Conservation (phyloP, 1,140 invertebrate species). For the Steinernema feltiae region DNA sequence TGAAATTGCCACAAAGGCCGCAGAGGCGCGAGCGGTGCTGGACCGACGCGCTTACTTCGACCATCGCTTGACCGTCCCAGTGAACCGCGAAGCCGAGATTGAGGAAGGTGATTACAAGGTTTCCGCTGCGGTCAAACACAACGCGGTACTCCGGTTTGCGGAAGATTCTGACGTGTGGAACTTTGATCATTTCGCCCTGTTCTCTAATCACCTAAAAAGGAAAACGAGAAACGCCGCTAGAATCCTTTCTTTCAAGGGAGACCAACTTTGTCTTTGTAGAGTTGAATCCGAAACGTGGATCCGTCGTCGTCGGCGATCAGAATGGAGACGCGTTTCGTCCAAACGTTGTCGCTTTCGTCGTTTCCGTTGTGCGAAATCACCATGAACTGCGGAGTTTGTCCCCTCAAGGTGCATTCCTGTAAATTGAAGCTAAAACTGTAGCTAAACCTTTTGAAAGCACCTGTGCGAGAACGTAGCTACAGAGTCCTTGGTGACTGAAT, state of each 20-base stretch:
- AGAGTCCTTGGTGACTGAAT: background rate
- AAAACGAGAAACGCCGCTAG: background rate
- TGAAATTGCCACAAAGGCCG: constrained; percentile 1
- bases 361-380: background rate
- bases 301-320: background rate
- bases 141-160: background rate
- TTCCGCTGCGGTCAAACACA: background rate
- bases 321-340: background rate
- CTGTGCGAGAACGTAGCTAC: background rate
- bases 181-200: background rate
- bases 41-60: background rate
- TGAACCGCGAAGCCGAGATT: background rate
- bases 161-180: background rate
- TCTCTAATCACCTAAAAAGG: background rate
- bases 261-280: background rate
- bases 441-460: background rate
- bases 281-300: background rate
- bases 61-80: constrained; percentile 10
- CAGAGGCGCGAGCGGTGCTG: background rate
- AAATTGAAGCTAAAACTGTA: background rate
- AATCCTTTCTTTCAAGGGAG: background rate
- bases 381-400: background rate
- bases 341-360: background rate
- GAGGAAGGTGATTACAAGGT: background rate
- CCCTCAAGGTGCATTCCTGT: background rate